Evolutionary conservation across 2,888 invertebrate species (phyloP).

Genomic region (Congeria kusceri): DNA sequence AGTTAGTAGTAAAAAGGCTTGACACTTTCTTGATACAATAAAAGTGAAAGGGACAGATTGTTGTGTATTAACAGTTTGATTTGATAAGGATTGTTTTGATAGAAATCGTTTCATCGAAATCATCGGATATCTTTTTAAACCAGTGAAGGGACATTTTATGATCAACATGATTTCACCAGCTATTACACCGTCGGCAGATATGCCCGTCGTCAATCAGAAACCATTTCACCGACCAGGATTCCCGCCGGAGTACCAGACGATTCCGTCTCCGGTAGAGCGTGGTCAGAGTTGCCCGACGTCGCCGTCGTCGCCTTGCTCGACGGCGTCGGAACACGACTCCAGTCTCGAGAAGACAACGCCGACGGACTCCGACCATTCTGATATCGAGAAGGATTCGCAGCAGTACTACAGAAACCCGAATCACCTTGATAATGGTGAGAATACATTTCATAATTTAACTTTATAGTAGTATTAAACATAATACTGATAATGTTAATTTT

Average conservation of each 20-base stretch:
- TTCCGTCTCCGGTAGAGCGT: conserved; percentile 58
- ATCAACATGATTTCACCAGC: conserved; percentile 55
- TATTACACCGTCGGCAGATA: conserved; percentile 23
- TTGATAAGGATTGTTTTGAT: too few relatives aligned
- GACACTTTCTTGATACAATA: too few relatives aligned
- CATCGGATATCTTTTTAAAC: too few relatives aligned
- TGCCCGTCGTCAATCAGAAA: conserved; percentile 51
- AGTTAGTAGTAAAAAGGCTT: too few relatives aligned
- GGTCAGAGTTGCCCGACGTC: conserved; percentile 62
- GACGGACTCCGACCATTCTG: conserved; percentile 61
- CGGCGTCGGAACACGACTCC: conserved; percentile 60
- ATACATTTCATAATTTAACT: too few relatives aligned
- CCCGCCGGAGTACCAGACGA: conserved; percentile 55
- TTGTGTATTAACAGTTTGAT: too few relatives aligned
- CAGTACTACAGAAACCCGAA: conserved; percentile 58
- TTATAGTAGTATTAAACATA: too few relatives aligned
- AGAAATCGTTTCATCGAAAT: too few relatives aligned
- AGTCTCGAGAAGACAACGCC: conserved; percentile 54
- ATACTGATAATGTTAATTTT: too few relatives aligned
- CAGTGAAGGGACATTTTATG: too few relatives aligned
- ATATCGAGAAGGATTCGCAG: conserved; percentile 44
- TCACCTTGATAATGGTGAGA: conserved; percentile 38
- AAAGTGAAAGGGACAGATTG: too few relatives aligned
- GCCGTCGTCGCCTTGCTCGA: conserved; percentile 58
- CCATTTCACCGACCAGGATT: conserved; percentile 63